Percentiles rank a stretch among this genome's conserved stretches.
phyloP scores from a whole-genome alignment of 2,888 invertebrate species.

The Platycheirus rosarum region DNA sequence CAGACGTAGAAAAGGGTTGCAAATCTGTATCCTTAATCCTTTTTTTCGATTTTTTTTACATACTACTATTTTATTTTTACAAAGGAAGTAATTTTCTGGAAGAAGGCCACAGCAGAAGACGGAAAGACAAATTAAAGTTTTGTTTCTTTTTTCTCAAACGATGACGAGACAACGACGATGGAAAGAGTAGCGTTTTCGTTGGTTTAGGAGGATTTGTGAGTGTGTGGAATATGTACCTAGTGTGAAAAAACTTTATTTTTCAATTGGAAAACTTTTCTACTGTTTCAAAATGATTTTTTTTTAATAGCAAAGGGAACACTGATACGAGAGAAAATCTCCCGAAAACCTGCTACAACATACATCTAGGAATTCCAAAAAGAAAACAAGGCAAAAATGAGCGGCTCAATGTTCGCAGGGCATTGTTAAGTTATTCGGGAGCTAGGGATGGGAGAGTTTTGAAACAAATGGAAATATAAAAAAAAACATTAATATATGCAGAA shows the following conservation, averaged over 20 bases:
- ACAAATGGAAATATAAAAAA: conserved; percentile 58
- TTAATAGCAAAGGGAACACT: conserved; percentile 21
- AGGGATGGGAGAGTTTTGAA: conserved; percentile 25
- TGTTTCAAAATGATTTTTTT: conserved; percentile 62
- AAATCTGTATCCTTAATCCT: conserved; percentile 55
- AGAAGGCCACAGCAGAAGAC: conserved; percentile 51
- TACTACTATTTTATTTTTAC: conserved; percentile 42
- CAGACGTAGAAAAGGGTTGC: conserved; percentile 39
- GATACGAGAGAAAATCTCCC: neutral
- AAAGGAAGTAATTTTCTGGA: conserved; percentile 69
- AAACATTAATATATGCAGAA: conserved; percentile 34
- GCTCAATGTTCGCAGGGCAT: conserved; percentile 58
- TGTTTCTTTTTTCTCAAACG: conserved; percentile 28
- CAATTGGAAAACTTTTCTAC: conserved; percentile 73
- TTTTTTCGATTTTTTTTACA: conserved; percentile 9
- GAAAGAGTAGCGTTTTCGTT: conserved; percentile 47
- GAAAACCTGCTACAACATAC: neutral
- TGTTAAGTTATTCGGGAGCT: conserved; percentile 2
- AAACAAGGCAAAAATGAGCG: neutral
- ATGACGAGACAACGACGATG: conserved; percentile 27
- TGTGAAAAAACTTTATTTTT: conserved; percentile 69
- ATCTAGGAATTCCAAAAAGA: neutral
- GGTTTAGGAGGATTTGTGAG: conserved; percentile 17
- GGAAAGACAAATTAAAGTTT: conserved; percentile 72
- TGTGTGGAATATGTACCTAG: conserved; percentile 46